Evolutionary conservation across 2,888 invertebrate genomes (phyloP), one percentile per base, ranked within the genome.

Genomic region (Ormia ochracea): DNA sequence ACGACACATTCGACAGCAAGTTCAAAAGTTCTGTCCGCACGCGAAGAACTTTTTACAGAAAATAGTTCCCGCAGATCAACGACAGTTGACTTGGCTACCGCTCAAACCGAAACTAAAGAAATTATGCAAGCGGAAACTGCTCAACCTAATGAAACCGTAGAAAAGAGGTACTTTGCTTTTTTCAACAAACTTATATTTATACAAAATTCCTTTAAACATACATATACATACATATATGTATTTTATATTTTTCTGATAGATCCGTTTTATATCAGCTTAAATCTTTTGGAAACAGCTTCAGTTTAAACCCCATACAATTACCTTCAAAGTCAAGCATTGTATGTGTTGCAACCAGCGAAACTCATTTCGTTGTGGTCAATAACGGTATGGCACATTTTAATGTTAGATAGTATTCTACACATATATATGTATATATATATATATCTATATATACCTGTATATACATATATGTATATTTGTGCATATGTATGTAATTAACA

Each of bases 221-320:
- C n/a, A n/a, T n/a, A n/a, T n/a, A n/a, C n/a, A n/a, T n/a, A n/a
- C n/a, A n/a, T 28, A 28, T 28, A 4, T 28, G 6, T 31, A 3
- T 31, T 0, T 2, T 17, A 2, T 3, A 5, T 23, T 38, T 69
- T 23, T n/a, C 14, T 73, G 3, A 1, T 52, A 89, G 90, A 82
- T 92, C 92, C 4, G 91, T 93, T 5, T 86, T 93, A 10, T 93
- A 92, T 85, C 91, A 92, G 81, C 86, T 93, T 28, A 91, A 90
- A 83, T 90, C 91, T 17, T 91, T 91, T 83, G 91, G 91, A 33
- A 89, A 87, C 26, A 89, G 90, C 74, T 89, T 91, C 38, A 90
- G 90, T 80, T 87, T 92, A 82, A 89, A 87, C 79, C 92, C 92
- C 0, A 89, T 92, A 45, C 90, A 91, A 65, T 87, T 93, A 48